Evolutionary conservation across 2,797 vertebrate genomes (phyloP).

Genomic region (Phalloptychus januarius): DNA sequence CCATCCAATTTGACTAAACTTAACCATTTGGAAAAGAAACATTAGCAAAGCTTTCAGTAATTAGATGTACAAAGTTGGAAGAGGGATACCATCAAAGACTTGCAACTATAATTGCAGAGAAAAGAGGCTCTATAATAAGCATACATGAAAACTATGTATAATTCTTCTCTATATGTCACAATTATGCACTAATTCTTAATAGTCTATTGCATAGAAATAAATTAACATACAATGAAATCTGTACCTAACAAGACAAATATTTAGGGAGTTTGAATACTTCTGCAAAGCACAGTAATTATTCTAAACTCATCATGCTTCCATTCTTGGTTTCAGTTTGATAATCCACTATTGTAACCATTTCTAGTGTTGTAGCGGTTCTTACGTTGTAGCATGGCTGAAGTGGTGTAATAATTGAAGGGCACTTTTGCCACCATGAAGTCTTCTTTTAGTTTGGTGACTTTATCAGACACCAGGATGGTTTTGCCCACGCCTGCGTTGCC

Average conservation of each 20-base stretch:
- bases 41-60: neutral
- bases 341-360: neutral
- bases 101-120: neutral
- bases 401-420: constrained; percentile 79
- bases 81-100: neutral
- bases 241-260: neutral
- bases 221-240: neutral
- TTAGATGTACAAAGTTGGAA: neutral
- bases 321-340: neutral
- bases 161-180: neutral
- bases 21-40: neutral
- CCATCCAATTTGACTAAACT: neutral
- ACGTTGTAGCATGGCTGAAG: constrained; percentile 79
- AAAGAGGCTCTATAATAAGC: neutral
- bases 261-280: neutral
- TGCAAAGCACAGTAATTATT: neutral
- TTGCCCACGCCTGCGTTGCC: constrained; percentile 83
- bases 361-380: constrained; percentile 27
- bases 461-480: constrained; percentile 77
- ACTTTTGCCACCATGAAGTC: constrained; percentile 76
- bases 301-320: neutral
- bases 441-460: constrained; percentile 74
- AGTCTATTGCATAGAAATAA: neutral
- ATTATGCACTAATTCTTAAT: neutral
- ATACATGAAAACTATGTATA: neutral